Conservation (phyloP, 2,113 vertebrate genomes). For the Dicentrarchus labrax region DNA sequence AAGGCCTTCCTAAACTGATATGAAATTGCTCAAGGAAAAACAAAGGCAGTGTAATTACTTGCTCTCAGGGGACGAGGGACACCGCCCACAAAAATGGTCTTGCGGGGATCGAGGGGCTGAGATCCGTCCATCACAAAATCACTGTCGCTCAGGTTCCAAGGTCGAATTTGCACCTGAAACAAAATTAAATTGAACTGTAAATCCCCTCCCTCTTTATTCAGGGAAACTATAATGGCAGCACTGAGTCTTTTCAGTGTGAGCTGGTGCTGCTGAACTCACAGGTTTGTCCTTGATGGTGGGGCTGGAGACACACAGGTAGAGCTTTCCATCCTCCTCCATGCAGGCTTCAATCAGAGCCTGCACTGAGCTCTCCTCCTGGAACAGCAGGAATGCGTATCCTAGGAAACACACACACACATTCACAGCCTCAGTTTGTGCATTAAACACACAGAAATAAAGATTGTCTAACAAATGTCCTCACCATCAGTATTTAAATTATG, state of each 20-base stretch:
- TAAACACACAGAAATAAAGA: background rate
- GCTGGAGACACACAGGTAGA: constrained; percentile 98
- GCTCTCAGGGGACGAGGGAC: constrained; percentile 96
- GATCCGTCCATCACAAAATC: constrained; percentile 99
- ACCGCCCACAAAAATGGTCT: constrained; percentile 99
- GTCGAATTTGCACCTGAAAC: constrained; percentile 95
- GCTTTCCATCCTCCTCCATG: constrained; percentile 97
- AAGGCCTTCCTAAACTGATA: too few relatives aligned
- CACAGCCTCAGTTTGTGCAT: background rate
- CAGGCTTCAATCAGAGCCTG: constrained; percentile 98
- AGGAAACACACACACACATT: constrained; percentile 43
- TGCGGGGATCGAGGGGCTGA: constrained; percentile 96
- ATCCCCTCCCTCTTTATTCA: background rate
- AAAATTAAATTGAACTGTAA: background rate
- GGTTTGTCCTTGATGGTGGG: constrained; percentile 99
- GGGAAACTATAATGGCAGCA: background rate
- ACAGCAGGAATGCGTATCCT: constrained; percentile 99
- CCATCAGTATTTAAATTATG: background rate
- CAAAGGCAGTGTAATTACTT: constrained; percentile 79
- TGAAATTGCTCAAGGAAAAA: background rate
- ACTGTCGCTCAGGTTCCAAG: constrained; percentile 98
- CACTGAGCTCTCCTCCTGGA: constrained; percentile 98
- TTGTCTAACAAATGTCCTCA: background rate
- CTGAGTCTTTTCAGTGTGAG: background rate
- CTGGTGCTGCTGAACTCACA: constrained; percentile 84